Conservation (phyloP, 1,140 invertebrate species). For the Pseudomyrmex cubaensis region DNA sequence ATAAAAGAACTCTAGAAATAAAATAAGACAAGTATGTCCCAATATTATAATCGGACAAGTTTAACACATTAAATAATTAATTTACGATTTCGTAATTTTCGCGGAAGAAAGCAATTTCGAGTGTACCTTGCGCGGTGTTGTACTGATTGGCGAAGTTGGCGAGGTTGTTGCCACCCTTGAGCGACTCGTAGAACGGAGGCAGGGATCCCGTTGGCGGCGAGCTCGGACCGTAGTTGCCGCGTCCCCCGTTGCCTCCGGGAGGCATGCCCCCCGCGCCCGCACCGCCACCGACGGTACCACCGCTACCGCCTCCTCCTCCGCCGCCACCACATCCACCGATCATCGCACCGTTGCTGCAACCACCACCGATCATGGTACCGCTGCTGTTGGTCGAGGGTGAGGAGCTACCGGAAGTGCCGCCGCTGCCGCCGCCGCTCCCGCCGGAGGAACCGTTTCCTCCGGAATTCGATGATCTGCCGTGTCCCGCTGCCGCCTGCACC, state of each 20-base stretch:
- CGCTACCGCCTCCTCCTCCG: constrained; percentile 86
- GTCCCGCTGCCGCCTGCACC: constrained; percentile 90
- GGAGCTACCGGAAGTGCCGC: constrained; percentile 9
- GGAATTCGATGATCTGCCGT: constrained; percentile 87
- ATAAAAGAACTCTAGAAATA: not conserved
- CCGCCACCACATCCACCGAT: constrained; percentile 84
- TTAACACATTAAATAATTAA: no score
- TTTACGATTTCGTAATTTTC: no score
- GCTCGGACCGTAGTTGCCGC: constrained; percentile 93
- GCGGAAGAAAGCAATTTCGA: not conserved
- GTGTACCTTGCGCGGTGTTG: constrained; percentile 79
- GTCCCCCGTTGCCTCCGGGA: constrained; percentile 89
- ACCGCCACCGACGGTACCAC: constrained; percentile 87
- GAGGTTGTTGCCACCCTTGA: constrained; percentile 89
- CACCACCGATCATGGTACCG: constrained; percentile 46
- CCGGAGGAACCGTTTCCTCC: constrained; percentile 83
- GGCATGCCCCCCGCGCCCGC: constrained; percentile 90
- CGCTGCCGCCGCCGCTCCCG: constrained; percentile 70
- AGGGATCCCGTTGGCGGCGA: constrained; percentile 93
- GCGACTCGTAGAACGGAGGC: constrained; percentile 93
- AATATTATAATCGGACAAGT: no score
- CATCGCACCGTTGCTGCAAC: constrained; percentile 78
- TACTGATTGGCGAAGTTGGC: constrained; percentile 87
- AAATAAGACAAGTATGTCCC: no score
- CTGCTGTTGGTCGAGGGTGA: constrained; percentile 34